Percentiles rank a stretch among this genome's conserved stretches.
Evolutionary conservation across 2,113 vertebrate genomes (phyloP).

Genomic region (Tetrao urogallus): DNA sequence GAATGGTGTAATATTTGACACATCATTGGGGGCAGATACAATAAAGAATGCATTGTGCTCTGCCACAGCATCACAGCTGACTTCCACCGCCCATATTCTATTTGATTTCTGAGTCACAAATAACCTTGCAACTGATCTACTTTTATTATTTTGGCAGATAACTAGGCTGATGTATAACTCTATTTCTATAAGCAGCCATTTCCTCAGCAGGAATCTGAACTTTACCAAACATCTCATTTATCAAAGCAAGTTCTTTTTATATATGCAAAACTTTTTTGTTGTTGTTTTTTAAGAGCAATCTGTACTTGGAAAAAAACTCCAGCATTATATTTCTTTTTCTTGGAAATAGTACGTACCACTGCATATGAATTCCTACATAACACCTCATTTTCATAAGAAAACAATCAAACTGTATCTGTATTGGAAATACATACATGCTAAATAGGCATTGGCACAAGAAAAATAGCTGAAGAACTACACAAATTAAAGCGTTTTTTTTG

Average conservation of each 20-base stretch:
- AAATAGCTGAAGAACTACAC: background rate
- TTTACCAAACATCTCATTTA: slow-evolving; percentile 55
- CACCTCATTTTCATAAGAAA: slow-evolving; percentile 29
- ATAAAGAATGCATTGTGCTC: slow-evolving; percentile 17
- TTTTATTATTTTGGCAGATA: slow-evolving; percentile 52
- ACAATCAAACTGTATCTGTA: background rate
- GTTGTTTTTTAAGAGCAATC: slow-evolving; percentile 13
- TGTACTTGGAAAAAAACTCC: background rate
- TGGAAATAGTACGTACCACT: slow-evolving; percentile 13
- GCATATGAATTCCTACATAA: slow-evolving; percentile 34
- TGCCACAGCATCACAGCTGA: background rate
- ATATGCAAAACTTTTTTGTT: background rate
- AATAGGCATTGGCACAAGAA: slow-evolving; percentile 24
- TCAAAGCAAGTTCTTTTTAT: slow-evolving; percentile 35
- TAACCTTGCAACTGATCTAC: slow-evolving; percentile 37
- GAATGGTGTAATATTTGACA: slow-evolving; percentile 15
- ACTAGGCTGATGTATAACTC: slow-evolving; percentile 50
- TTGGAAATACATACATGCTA: slow-evolving; percentile 56
- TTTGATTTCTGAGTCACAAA: slow-evolving; percentile 66
- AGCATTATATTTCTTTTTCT: background rate
- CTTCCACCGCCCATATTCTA: slow-evolving; percentile 34
- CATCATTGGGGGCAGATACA: slow-evolving; percentile 25
- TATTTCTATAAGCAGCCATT: slow-evolving; percentile 65
- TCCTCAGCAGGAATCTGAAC: slow-evolving; percentile 55
- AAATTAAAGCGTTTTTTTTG: background rate